These are phyloP conservation scores for Anoura caudifer DNA, from an alignment of 2,113 vertebrate species.

Conservation along the genomic window DNA sequence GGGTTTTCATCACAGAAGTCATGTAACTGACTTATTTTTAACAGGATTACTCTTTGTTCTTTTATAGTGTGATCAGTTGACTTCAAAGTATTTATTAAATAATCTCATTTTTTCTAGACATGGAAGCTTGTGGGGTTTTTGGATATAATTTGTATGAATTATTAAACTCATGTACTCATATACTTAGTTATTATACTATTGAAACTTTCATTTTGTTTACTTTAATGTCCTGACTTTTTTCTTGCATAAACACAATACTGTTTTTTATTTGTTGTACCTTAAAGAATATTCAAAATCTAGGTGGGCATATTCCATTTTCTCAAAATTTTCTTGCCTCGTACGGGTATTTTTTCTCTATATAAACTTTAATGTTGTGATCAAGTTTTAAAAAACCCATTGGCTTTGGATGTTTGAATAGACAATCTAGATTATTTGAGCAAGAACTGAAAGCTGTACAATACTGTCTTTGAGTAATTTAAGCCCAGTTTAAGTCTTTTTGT, in stretches of 20 bases:
- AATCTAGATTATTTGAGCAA: not conserved
- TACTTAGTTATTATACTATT: not conserved
- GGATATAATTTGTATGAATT: not conserved
- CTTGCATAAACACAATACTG: not conserved
- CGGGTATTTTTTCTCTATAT: not conserved
- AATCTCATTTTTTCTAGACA: not conserved
- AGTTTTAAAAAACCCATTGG: not conserved
- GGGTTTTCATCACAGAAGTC: not conserved
- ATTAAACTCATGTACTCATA: not conserved
- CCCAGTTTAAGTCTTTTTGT: not conserved
- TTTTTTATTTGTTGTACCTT: not conserved
- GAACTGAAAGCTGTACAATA: not conserved
- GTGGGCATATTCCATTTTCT: not conserved
- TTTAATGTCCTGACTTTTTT: not conserved
- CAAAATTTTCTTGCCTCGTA: not conserved
- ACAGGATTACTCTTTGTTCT: not conserved
- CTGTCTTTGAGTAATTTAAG: not conserved
- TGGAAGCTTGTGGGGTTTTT: not conserved
- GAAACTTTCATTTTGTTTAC: constrained; percentile 15
- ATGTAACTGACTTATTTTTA: not conserved
- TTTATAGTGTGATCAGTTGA: not conserved
- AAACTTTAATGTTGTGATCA: constrained; percentile 16
- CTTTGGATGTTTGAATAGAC: not conserved
- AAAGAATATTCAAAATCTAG: constrained; percentile 17
- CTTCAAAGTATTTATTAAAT: not conserved